phyloP scores from a whole-genome alignment of 2,113 vertebrate genomes.

The Centropristis striata region DNA sequence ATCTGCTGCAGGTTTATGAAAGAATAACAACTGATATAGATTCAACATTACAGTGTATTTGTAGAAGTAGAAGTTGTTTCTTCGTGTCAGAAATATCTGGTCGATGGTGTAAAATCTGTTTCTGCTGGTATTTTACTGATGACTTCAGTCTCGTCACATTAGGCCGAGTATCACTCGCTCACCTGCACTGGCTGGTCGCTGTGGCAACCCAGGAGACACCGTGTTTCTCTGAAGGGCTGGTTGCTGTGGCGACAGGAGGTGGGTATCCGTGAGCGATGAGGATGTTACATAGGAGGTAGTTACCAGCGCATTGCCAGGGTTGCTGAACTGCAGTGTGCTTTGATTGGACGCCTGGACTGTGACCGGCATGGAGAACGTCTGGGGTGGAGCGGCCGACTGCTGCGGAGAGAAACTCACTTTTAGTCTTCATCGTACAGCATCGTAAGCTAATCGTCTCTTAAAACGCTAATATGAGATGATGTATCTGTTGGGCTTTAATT shows the following conservation, averaged over 20 bases:
- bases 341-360: slow-evolving; percentile 95
- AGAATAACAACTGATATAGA: not conserved
- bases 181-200: slow-evolving; percentile 97
- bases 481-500: not conserved
- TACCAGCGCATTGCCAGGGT: slow-evolving; percentile 92
- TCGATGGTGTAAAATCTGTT: not conserved
- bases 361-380: slow-evolving; percentile 97
- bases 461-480: not conserved
- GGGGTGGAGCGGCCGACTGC: slow-evolving; percentile 93
- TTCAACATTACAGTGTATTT: not conserved
- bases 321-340: slow-evolving; percentile 95
- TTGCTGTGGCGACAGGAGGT: slow-evolving; percentile 96
- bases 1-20: not conserved
- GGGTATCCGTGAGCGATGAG: slow-evolving; percentile 93
- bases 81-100: not conserved
- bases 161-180: slow-evolving; percentile 58
- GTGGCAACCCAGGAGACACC: slow-evolving; percentile 94
- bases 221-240: slow-evolving; percentile 93
- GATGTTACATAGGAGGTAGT: slow-evolving; percentile 95
- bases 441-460: not conserved
- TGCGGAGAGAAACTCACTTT: slow-evolving; percentile 50
- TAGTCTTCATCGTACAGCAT: not conserved
- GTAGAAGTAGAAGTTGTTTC: not conserved
- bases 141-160: not conserved
- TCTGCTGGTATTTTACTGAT: slow-evolving; percentile 4